Base-by-base conservation (phyloP, 2,888 invertebrate species). In the Caenorhabditis sp. region DNA sequence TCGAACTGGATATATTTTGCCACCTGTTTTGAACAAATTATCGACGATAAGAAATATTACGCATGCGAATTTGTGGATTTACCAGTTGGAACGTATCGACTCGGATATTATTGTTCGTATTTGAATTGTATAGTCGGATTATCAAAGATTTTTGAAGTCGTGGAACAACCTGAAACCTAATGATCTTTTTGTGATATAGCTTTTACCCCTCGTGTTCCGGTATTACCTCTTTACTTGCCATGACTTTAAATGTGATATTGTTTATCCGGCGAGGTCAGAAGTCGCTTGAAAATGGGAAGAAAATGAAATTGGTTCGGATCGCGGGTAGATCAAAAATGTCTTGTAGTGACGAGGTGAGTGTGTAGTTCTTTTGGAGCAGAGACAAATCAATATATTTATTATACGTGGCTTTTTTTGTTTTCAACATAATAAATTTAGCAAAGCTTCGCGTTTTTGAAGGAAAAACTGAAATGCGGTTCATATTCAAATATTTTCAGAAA, bases 61-160 rank as follows among this genome's bases (percentile, higher is more conserved):
- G 74, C 70, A 2, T 76, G 76, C 63, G 85, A 85, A 70, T 85
- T 85, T 65, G 52, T 66, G 23, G 62, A 76, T 7, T 59, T 85
- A 14, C 72, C 76, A 10, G 58, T 75, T 12, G 85, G 85, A 43
- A 59, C 54, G n/a, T 85, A 85, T 62, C 76, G 82, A 52, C 63
- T 80, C 8, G 82, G 80, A n/a, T 82, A 80, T 60, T 78, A 68
- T 59, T 67, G 77, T 8, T 53, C 50, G 20, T 61, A 76, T n/a
- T 59, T 69, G 17, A 76, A 79, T 36, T 77, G 77, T 52, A 58
- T 82, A 10, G 70, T 79, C 25, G 82, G 82, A 26, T 63, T 82
- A 1, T 79, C 78, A 10, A 74, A 77, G 50, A 64, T 67, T 2
- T 80, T 82, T 52, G 49, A 67, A 26, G 72, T 82, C 0, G 49